Conservation (phyloP, 2,113 vertebrate species). For the Cyanoderma ruficeps region DNA sequence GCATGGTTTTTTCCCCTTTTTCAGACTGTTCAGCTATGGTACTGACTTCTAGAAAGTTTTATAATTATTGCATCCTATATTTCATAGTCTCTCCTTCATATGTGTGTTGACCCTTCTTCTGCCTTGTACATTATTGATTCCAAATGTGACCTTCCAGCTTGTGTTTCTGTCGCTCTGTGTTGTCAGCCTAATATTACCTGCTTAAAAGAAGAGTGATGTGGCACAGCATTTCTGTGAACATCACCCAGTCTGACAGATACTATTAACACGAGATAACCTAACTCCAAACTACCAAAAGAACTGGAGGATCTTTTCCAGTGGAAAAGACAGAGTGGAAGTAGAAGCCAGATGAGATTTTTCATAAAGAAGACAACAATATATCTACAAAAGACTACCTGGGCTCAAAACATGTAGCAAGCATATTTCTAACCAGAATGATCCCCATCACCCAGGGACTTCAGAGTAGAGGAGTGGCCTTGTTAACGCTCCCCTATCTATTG, state of each 20-base stretch:
- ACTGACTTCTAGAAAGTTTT: background rate
- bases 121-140: background rate
- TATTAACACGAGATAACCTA: background rate
- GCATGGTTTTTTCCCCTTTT: background rate
- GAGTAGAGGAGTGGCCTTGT: background rate
- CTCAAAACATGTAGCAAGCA: background rate
- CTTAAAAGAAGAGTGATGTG: background rate
- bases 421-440: background rate
- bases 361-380: background rate
- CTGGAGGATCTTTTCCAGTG: background rate
- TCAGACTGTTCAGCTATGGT: background rate
- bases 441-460: background rate
- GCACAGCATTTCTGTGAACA: background rate
- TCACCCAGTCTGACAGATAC: background rate
- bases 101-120: background rate
- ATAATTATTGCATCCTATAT: background rate
- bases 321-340: no score
- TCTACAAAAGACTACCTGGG: background rate
- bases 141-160: background rate
- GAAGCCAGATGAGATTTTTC: background rate
- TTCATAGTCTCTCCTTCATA: background rate
- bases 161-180: rapidly evolving
- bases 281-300: background rate
- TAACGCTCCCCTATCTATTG: background rate
- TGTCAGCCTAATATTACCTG: background rate